Evolutionary conservation across 2,113 vertebrate species (phyloP), one percentile per base, ranked within the genome.

Genomic region (Phaethornis superciliosus): DNA sequence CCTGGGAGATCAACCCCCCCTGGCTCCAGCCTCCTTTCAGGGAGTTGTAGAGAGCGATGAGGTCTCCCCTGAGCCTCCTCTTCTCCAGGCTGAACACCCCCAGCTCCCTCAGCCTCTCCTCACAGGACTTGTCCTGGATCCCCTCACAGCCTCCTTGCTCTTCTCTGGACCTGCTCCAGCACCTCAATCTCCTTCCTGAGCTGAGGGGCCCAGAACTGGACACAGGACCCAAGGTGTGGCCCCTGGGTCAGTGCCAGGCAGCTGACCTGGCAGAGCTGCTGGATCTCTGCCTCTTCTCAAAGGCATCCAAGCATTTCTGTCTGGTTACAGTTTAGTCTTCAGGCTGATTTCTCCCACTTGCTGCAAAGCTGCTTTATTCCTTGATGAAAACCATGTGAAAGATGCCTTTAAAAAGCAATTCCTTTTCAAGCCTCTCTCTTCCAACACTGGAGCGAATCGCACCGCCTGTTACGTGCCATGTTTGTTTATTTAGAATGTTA

Each of bases 401-500:
- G 80, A 64, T 94, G 77, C 58, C 42, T 72, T 90, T 79, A 70
- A 93, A 92, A 90, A 94, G 67, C 1, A 0, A 51, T 54, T 78
- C 20, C 32, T 76, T 89, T 94, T 82, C 78, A 46, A 10, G 94
- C 91, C 72, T 77, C 49, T 82, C 79, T 81, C 67, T 40, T 77
- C 14, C 35, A 58, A 65, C 67, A 22, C 88, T 81, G 86, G 87
- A 93, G 78, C 14, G 52, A 81, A 49, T 64, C 65, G 85, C 87
- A 26, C 85, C 0, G 49, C 77, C 80, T 77, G 71, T 90, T 94
- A 78, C 22, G 14, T 52, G 81, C 84, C 2, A 8, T 77, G 86
- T 96, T 94, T 95, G 78, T 94, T 94, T 95, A 78, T 88, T 88
- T 88, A 85, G 70, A 96, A 94, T 92, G 88, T 92, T 96, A 89